A percentile compares a stretch with the other conserved stretches of the same genome.
These are phyloP conservation scores for Capromys pilorides DNA, from an alignment of 2,797 vertebrate genomes.

Conservation along the genomic window DNA sequence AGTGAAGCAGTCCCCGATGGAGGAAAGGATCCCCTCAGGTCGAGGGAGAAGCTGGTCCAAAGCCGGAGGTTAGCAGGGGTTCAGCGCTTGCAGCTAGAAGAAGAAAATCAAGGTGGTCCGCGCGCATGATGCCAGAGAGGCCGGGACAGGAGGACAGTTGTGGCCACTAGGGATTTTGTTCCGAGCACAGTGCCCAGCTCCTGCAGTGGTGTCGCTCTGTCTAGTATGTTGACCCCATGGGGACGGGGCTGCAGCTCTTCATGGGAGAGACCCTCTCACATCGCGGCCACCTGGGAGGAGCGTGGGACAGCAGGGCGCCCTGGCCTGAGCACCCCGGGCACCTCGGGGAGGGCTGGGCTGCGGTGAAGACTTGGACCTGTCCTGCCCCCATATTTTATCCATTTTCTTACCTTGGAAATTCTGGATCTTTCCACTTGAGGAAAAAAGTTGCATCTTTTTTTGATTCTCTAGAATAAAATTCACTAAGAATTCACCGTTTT, in stretches of 20 bases:
- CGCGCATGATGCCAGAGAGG: fast-evolving
- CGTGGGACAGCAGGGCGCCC: not conserved
- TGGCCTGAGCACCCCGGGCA: fast-evolving
- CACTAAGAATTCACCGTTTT: not conserved
- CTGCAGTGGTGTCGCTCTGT: not conserved
- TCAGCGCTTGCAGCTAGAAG: not conserved
- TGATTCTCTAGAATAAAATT: not conserved
- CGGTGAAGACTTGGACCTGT: not conserved
- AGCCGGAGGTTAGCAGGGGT: not conserved
- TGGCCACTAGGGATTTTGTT: fast-evolving
- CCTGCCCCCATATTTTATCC: not conserved
- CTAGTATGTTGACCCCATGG: not conserved
- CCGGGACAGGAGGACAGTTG: not conserved
- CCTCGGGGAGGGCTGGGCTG: fast-evolving
- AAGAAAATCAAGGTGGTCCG: not conserved
- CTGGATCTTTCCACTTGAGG: not conserved
- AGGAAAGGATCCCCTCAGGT: fast-evolving
- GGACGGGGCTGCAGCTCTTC: not conserved
- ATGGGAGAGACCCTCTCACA: not conserved
- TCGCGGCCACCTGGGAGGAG: not conserved
- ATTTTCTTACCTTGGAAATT: not conserved
- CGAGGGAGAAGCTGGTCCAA: too few species aligned
- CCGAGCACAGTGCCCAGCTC: fast-evolving
- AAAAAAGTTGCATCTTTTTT: not conserved
- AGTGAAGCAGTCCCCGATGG: fast-evolving